phyloP scores from a whole-genome alignment of 2,888 invertebrate species.

The Polyommatus icarus region DNA sequence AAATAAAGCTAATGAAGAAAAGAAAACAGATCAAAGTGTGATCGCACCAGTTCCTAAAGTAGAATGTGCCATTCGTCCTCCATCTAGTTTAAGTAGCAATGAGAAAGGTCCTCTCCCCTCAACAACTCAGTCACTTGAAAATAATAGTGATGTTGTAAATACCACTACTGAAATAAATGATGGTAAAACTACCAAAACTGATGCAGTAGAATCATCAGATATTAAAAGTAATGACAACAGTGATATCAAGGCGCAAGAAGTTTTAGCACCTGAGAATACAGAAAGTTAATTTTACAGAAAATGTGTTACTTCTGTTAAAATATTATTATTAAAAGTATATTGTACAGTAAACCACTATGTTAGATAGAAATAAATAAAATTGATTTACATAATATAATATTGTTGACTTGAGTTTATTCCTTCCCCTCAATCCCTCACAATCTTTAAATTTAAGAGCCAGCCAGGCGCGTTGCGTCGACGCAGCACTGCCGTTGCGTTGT shows the following conservation, averaged over 20 bases:
- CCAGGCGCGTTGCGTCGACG: too few species aligned
- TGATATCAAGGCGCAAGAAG: not conserved
- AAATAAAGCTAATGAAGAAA: constrained; percentile 53
- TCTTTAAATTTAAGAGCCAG: not conserved
- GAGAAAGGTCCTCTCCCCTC: constrained; percentile 76
- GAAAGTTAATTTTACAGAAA: not conserved
- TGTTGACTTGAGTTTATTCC: not conserved
- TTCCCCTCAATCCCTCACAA: not conserved
- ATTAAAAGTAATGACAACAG: not conserved
- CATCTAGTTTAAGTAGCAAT: constrained; percentile 41
- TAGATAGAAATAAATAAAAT: constrained; percentile 36
- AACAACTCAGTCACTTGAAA: constrained; percentile 27
- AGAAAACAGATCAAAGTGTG: constrained; percentile 61
- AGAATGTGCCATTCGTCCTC: constrained; percentile 51
- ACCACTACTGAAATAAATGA: not conserved
- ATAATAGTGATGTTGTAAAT: constrained; percentile 30
- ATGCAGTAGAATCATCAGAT: constrained; percentile 28
- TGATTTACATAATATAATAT: not conserved
- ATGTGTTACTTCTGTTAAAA: constrained; percentile 10
- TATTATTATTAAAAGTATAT: not conserved
- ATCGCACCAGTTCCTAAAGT: constrained; percentile 71
- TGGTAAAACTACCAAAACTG: constrained; percentile 26
- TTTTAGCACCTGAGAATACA: not conserved
- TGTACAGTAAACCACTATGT: constrained; percentile 17
- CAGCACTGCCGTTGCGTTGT: too few species aligned